Percentiles rank a stretch among this genome's conserved stretches.
phyloP scores from a whole-genome alignment of 35 echinoderm and acorn worm genomes.

The Lytechinus variegatus region DNA sequence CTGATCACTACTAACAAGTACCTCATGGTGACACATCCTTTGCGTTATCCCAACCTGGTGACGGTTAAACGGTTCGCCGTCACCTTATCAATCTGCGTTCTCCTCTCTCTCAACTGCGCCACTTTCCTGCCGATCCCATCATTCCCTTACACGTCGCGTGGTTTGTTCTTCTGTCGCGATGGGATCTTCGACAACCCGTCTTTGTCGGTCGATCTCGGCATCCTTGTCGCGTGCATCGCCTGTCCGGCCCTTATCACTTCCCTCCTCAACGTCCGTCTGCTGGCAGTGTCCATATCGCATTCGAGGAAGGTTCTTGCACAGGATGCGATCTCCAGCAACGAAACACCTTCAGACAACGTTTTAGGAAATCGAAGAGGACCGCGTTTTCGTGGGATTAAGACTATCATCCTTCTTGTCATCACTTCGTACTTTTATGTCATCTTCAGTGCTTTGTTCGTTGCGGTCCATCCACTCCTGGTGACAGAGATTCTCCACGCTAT shows the following conservation, averaged over 20 bases:
- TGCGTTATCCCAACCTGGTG: not conserved
- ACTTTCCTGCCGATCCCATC: slow-evolving; percentile 8
- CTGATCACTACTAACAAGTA: not conserved
- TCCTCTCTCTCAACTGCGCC: slow-evolving; percentile 39
- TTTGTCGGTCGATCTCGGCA: slow-evolving; percentile 3
- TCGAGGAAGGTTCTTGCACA: not conserved
- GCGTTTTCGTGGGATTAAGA: slow-evolving; percentile 1
- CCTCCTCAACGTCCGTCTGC: slow-evolving; percentile 10
- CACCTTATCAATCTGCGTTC: not conserved
- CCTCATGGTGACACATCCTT: not conserved
- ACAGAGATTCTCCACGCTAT: not conserved
- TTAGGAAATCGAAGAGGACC: not conserved
- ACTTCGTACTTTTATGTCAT: slow-evolving; percentile 35
- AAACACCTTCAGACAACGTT: not conserved
- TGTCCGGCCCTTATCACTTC: slow-evolving; percentile 8
- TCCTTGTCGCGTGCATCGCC: slow-evolving; percentile 6
- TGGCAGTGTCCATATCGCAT: not conserved
- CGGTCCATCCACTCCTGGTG: not conserved
- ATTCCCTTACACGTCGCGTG: slow-evolving; percentile 22
- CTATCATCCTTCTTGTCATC: slow-evolving; percentile 15
- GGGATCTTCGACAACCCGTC: slow-evolving; percentile 21
- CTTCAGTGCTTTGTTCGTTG: slow-evolving; percentile 9
- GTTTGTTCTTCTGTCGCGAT: slow-evolving; percentile 26
- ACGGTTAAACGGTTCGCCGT: not conserved
- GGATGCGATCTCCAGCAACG: not conserved